These are phyloP conservation scores for Scrobipalpa costella DNA, from an alignment of 2,888 invertebrate species.

Conservation along the genomic window DNA sequence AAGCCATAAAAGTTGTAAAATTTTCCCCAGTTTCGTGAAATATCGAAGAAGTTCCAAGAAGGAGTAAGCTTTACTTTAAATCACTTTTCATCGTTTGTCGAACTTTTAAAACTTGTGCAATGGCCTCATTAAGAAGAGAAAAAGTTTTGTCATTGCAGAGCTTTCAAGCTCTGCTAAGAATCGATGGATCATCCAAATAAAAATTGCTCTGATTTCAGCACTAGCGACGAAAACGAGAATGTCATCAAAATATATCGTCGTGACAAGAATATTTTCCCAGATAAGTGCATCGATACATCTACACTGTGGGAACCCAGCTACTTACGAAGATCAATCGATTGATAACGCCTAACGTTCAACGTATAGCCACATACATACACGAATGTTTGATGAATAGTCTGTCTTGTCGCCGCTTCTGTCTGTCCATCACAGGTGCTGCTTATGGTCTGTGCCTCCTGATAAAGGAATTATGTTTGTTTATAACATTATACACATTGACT, in stretches of 20 bases:
- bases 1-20: neutral
- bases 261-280: neutral
- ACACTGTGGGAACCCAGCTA: conserved; percentile 34
- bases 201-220: neutral
- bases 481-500: neutral
- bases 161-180: neutral
- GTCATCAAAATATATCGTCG: neutral
- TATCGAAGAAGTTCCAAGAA: conserved; percentile 4
- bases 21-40: neutral
- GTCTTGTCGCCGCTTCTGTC: conserved; percentile 62
- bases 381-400: conserved; percentile 67
- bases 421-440: conserved; percentile 50
- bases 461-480: conserved; percentile 23
- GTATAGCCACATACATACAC: conserved; percentile 46
- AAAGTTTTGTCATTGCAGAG: conserved; percentile 2
- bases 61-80: neutral
- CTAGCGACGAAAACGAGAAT: neutral
- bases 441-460: conserved; percentile 22
- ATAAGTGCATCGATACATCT: neutral
- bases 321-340: conserved; percentile 51
- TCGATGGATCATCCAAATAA: neutral
- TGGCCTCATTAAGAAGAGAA: neutral
- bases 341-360: conserved; percentile 47
- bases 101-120: conserved; percentile 14
- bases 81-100: conserved; percentile 15